Evolutionary conservation across 2,888 invertebrate species (phyloP).

Genomic region (Leptopterna dolabrata): DNA sequence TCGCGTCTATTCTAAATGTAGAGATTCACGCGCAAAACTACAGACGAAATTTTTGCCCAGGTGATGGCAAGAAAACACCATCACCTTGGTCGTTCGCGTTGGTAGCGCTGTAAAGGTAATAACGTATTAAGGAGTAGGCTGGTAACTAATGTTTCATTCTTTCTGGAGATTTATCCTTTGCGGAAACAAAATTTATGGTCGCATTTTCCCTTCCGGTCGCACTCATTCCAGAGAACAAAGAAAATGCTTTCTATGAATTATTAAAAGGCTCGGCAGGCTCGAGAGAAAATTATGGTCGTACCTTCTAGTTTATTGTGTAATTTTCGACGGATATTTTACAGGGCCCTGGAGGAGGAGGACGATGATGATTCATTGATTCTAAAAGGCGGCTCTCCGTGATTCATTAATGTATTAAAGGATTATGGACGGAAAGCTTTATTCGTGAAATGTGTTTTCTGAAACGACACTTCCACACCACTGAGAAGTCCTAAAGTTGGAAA

Average conservation of each 20-base stretch:
- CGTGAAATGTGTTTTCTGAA: background rate
- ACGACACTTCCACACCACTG: too few species aligned
- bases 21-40: too few species aligned
- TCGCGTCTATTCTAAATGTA: too few species aligned
- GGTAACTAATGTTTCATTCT: background rate
- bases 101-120: background rate
- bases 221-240: background rate
- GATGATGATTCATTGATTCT: background rate
- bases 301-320: constrained; percentile 1
- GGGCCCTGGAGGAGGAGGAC: background rate
- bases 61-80: background rate
- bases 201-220: background rate
- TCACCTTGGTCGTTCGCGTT: background rate
- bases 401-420: background rate
- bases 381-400: background rate
- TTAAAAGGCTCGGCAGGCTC: background rate
- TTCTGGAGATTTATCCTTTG: background rate
- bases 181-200: background rate
- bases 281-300: background rate
- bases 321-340: background rate
- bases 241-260: background rate
- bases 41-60: background rate
- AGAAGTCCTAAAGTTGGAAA: too few species aligned
- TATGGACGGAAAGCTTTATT: background rate
- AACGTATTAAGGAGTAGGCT: background rate